Evolutionary conservation across 2,113 vertebrate species (phyloP).

Genomic region (Istiophorus platypterus): DNA sequence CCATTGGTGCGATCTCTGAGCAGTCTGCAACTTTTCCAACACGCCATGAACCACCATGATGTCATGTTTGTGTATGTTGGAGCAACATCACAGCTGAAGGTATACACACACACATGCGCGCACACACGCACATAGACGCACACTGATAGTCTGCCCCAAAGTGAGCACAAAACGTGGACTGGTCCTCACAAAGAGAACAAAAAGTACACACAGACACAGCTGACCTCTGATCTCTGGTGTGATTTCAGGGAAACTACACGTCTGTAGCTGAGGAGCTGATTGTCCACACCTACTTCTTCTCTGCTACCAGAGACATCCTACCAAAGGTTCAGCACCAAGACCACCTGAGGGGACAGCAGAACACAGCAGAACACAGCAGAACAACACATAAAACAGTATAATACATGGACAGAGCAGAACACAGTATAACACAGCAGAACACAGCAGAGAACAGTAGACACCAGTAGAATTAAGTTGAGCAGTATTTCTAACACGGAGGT

Average conservation of each 20-base stretch:
- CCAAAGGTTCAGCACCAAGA: slow-evolving; percentile 82
- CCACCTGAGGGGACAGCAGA: not conserved
- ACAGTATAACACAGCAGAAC: not conserved
- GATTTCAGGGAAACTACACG: slow-evolving; percentile 89
- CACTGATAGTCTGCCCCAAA: too few species aligned
- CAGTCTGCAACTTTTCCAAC: slow-evolving; percentile 91
- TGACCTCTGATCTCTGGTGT: slow-evolving; percentile 28
- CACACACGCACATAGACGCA: not conserved
- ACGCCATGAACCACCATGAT: slow-evolving; percentile 87
- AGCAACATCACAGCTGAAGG: slow-evolving; percentile 93
- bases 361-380: not conserved
- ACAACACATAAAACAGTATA: too few species aligned
- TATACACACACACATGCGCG: slow-evolving; percentile 11
- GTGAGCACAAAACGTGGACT: too few species aligned
- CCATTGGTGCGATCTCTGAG: slow-evolving; percentile 90
- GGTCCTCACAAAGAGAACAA: too few species aligned
- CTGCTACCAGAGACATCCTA: slow-evolving; percentile 89
- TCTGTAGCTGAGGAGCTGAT: slow-evolving; percentile 92
- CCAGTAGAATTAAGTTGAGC: too few species aligned
- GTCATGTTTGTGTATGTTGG: slow-evolving; percentile 95
- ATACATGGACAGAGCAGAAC: not conserved
- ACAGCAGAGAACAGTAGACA: not conserved
- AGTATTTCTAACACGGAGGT: too few species aligned
- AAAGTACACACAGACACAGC: not conserved
- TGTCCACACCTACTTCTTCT: slow-evolving; percentile 93